Conservation (phyloP, 2,113 vertebrate species). For the Herpetotheres cachinnans region DNA sequence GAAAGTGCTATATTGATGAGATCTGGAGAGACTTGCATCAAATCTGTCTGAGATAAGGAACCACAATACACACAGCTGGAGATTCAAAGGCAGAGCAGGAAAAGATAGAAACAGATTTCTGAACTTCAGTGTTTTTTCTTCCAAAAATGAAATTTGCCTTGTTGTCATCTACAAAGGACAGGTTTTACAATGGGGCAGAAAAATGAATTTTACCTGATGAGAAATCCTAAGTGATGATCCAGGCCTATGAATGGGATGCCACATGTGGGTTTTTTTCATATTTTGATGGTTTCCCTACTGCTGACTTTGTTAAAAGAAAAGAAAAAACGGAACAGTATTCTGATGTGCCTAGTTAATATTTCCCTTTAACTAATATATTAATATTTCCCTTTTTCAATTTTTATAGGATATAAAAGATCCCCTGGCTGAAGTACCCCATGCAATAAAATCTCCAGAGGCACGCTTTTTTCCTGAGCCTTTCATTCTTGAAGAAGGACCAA, state of each 20-base stretch:
- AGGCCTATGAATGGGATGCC: background rate
- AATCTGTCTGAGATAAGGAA: background rate
- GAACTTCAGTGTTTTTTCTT: background rate
- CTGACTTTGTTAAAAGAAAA: background rate
- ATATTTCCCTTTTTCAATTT: background rate
- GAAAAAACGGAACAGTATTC: fast-evolving
- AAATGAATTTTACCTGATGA: background rate
- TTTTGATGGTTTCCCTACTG: background rate
- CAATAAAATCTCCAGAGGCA: slow-evolving; percentile 65
- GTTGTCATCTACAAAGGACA: background rate
- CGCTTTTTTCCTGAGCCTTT: slow-evolving; percentile 79
- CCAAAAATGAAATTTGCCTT: background rate
- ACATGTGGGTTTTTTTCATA: background rate
- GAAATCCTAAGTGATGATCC: background rate
- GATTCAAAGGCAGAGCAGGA: background rate
- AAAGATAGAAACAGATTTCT: background rate
- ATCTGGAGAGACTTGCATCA: background rate
- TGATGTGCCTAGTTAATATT: background rate
- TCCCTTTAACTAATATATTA: no score
- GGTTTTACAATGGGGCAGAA: background rate
- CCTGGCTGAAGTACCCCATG: background rate
- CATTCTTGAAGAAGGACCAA: slow-evolving; percentile 54
- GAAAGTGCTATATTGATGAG: background rate
- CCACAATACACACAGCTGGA: background rate
- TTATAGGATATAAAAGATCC: background rate